Evolutionary conservation across 1,140 invertebrate genomes (phyloP), one percentile per base, ranked within the genome.

Genomic region (Bombus superbus): DNA sequence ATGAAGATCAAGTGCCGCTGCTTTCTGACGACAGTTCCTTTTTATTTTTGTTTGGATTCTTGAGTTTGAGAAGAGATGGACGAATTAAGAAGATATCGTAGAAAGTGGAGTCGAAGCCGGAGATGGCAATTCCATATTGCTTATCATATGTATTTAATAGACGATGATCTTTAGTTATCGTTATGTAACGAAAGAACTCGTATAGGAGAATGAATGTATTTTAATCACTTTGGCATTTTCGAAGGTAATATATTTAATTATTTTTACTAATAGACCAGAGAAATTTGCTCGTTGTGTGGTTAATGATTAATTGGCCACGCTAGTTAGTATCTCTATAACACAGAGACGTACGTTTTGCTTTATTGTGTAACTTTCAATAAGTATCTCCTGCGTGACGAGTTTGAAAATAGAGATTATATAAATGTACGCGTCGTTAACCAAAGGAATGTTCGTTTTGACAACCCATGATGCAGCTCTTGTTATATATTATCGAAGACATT

Each of bases 1-100:
- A 25, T 53, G 86, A 42, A 47, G 78, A 87, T 79, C 40, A 79
- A 89, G 78, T 86, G 74, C 28, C 35, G 72, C 47, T 44, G 66
- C 32, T 35, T 35, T 53, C 66, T 74, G 42, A 10, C 10, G 44
- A 53, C 18, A 0, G 42, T 25, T 42, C 59, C 4, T 28, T n/a
- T 62, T 62, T 28, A n/a, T 62, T 62, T 11, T 62, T 62, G 28
- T 62, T 62, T 62, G 59, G 59, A 28, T 62, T 62, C 28, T 28
- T 11, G 3, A n/a, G 28, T n/a, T 62, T 62, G 59, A 3, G 4
- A 11, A 62, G 59, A 62, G 28, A n/a, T 62, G 10, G 28, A 62
- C 59, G 59, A 62, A 62, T 62, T 28, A 62, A 13, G 11, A 3
- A 11, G 59, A 62, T 62, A 11, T 59, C 25, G 28, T 62, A 62